Percentiles rank a stretch among this genome's conserved stretches.
phyloP scores from a whole-genome alignment of 37 sponge, comb jelly and placozoan genomes.

The Trichoplax adhaerens region DNA sequence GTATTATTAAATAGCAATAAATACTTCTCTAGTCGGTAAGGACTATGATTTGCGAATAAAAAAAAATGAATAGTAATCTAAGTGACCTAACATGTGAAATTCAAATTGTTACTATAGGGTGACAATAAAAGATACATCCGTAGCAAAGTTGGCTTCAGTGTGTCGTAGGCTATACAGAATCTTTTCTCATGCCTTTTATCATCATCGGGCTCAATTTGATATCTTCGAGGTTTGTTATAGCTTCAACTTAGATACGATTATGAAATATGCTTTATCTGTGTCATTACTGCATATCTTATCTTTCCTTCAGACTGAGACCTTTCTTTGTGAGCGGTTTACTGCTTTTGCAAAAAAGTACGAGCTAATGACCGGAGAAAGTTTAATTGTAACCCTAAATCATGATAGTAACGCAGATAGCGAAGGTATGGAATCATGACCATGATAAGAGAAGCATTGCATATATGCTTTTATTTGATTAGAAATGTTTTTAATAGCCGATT shows the following conservation, averaged over 20 bases:
- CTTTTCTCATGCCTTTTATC: conserved; percentile 89
- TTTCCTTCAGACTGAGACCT: conserved; percentile 29
- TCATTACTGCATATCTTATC: not conserved
- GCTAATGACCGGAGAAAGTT: conserved; percentile 70
- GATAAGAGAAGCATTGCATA: no score
- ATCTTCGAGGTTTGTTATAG: conserved; percentile 50
- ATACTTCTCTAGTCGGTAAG: conserved; percentile 67
- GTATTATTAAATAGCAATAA: conserved; percentile 86
- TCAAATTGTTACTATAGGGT: conserved; percentile 22
- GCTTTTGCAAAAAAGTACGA: conserved; percentile 65
- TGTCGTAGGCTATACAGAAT: conserved; percentile 86
- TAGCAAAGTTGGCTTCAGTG: conserved; percentile 60
- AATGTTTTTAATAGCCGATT: no score
- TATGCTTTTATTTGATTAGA: no score
- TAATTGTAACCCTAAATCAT: conserved; percentile 45
- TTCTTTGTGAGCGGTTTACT: conserved; percentile 77
- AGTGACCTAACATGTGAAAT: not conserved
- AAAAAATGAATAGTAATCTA: no score
- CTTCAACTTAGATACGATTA: not conserved
- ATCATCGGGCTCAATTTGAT: conserved; percentile 69
- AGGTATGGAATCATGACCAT: no score
- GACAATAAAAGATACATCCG: conserved; percentile 65
- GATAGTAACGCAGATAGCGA: no score
- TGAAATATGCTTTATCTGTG: not conserved
- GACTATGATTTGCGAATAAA: no score